These are phyloP conservation scores for Contarinia nasturtii DNA, from an alignment of 1,140 invertebrate genomes.

Conservation along the genomic window DNA sequence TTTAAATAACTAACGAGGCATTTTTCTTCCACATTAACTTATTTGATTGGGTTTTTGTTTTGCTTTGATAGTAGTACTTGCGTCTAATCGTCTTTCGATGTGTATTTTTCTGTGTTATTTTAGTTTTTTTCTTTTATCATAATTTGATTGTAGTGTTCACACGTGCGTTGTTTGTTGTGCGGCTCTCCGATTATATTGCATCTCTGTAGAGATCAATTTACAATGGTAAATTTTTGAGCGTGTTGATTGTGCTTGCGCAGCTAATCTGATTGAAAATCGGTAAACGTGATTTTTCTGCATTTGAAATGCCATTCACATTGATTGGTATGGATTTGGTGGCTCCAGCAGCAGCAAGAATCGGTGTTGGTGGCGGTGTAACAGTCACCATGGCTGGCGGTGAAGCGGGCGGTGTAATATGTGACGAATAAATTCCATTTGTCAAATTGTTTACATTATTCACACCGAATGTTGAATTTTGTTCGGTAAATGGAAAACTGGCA, in stretches of 20 bases:
- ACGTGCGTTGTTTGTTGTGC: too few relatives aligned
- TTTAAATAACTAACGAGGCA: too few relatives aligned
- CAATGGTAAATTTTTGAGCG: slow-evolving; percentile 37
- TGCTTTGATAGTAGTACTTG: too few relatives aligned
- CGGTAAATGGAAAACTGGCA: slow-evolving; percentile 41
- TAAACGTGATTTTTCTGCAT: slow-evolving; percentile 31
- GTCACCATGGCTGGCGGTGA: slow-evolving; percentile 14
- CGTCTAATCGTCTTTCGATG: too few relatives aligned
- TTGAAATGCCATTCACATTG: slow-evolving; percentile 17
- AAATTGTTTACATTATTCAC: slow-evolving; percentile 1
- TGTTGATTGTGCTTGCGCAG: slow-evolving; percentile 31
- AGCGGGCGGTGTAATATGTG: slow-evolving; percentile 4
- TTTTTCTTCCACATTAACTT: too few relatives aligned
- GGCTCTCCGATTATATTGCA: neutral
- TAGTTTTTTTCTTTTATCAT: too few relatives aligned
- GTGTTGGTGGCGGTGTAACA: slow-evolving; percentile 19
- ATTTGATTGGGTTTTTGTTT: too few relatives aligned
- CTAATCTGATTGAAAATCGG: slow-evolving; percentile 54
- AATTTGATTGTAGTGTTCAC: too few relatives aligned
- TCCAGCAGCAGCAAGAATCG: slow-evolving; percentile 18
- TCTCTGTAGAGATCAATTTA: too few relatives aligned
- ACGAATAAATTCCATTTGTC: neutral
- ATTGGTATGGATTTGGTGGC: slow-evolving; percentile 19
- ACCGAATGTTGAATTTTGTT: slow-evolving; percentile 9
- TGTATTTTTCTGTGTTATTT: too few relatives aligned